Conservation (phyloP, 2,888 invertebrate species). For the Eumacrocentrus americanus region DNA sequence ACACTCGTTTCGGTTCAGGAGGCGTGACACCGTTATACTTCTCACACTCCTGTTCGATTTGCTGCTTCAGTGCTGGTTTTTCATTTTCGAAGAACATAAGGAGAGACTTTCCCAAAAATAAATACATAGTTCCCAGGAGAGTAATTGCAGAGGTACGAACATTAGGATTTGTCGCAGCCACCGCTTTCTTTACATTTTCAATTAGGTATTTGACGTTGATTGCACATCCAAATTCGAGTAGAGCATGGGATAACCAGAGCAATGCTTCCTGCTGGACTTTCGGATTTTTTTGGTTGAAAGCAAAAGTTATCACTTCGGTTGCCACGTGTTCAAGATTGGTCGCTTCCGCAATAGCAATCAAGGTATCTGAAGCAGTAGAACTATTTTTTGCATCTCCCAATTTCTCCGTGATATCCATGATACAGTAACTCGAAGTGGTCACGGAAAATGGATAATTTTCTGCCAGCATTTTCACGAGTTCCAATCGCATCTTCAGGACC, state of each 20-base stretch:
- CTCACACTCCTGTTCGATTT: constrained; percentile 85
- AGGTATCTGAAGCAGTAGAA: constrained; percentile 70
- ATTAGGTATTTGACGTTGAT: constrained; percentile 76
- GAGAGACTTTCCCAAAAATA: constrained; percentile 80
- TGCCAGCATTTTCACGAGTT: constrained; percentile 78
- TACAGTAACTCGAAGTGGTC: constrained; percentile 75
- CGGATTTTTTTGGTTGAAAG: constrained; percentile 87
- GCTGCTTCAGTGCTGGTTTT: constrained; percentile 81
- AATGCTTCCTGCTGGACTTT: constrained; percentile 88
- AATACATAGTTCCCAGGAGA: constrained; percentile 77
- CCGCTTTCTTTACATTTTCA: constrained; percentile 81
- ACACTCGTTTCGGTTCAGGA: constrained; percentile 47
- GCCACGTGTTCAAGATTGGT: constrained; percentile 78
- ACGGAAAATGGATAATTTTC: constrained; percentile 76
- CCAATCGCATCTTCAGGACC: constrained; percentile 82
- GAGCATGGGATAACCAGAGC: constrained; percentile 77
- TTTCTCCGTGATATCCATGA: constrained; percentile 83
- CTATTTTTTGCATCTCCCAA: constrained; percentile 84
- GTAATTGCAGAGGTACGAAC: constrained; percentile 80
- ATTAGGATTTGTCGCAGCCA: constrained; percentile 83
- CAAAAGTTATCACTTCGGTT: constrained; percentile 73
- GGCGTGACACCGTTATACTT: constrained; percentile 63
- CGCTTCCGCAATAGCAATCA: constrained; percentile 79
- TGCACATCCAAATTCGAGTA: constrained; percentile 87
- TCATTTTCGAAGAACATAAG: constrained; percentile 84